Evolutionary conservation across 2,113 vertebrate genomes (phyloP).

Genomic region (Numida meleagris): DNA sequence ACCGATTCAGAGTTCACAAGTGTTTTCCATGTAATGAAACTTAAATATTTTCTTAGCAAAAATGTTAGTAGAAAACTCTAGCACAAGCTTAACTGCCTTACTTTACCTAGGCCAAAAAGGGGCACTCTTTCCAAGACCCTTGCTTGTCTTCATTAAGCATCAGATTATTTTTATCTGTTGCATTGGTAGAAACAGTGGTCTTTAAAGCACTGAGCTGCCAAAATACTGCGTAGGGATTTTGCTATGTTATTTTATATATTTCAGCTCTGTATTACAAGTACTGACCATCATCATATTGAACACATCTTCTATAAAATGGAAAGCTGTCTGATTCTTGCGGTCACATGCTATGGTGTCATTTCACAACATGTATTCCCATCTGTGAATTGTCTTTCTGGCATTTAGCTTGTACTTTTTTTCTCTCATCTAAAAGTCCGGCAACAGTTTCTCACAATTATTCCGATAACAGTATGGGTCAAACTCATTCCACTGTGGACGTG

Average conservation of each 20-base stretch:
- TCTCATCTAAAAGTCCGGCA: constrained; percentile 28
- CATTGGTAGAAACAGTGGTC: neutral
- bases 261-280: neutral
- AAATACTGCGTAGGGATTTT: neutral
- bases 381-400: constrained; percentile 27
- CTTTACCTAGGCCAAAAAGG: neutral
- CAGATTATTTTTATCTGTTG: neutral
- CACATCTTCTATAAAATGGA: neutral
- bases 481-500: constrained; percentile 48
- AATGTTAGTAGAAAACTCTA: neutral
- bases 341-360: constrained; percentile 26
- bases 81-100: neutral
- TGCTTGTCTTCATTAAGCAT: neutral
- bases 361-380: constrained; percentile 26
- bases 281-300: neutral
- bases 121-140: neutral
- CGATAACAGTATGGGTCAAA: constrained; percentile 58
- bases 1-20: neutral
- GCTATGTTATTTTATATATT: neutral
- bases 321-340: neutral
- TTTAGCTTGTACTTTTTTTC: constrained; percentile 37
- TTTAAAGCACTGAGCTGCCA: neutral
- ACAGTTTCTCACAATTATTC: constrained; percentile 35
- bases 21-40: neutral
- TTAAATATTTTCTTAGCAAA: neutral